Conservation (phyloP, 2,113 vertebrate species). For the Neomonachus schauinslandi region DNA sequence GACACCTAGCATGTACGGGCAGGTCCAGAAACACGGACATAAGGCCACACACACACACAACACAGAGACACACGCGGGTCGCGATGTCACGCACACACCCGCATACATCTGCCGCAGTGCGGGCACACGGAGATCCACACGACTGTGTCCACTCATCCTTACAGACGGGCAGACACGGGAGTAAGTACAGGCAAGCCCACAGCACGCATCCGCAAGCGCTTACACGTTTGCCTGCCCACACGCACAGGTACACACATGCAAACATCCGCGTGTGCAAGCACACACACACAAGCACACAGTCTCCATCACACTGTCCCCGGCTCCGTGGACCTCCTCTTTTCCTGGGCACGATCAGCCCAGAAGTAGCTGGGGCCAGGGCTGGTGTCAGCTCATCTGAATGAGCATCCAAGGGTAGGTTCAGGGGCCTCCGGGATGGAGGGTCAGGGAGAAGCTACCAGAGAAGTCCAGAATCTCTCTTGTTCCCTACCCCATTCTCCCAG, state of each 20-base stretch:
- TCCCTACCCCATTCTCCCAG: too few relatives aligned
- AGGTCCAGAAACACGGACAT: rapidly evolving
- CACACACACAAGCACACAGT: rapidly evolving
- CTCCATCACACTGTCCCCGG: background rate
- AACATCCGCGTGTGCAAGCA: too few relatives aligned
- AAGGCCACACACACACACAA: rapidly evolving
- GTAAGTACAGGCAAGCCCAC: rapidly evolving
- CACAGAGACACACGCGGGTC: background rate
- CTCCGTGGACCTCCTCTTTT: background rate
- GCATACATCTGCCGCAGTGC: rapidly evolving
- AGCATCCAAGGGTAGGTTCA: background rate
- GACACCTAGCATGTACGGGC: background rate
- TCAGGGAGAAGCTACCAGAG: background rate
- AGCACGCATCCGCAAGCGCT: rapidly evolving
- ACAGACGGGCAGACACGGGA: background rate
- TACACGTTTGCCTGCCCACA: background rate
- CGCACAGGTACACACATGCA: background rate
- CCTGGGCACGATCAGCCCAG: too few relatives aligned
- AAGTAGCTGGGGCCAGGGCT: too few relatives aligned
- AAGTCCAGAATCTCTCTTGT: background rate
- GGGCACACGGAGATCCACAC: rapidly evolving
- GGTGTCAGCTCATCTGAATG: background rate
- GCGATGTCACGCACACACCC: rapidly evolving
- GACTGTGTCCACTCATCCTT: rapidly evolving
- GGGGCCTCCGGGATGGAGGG: background rate